Evolutionary conservation across 2,113 vertebrate species (phyloP).

Genomic region (Campylorhamphus procurvoides): DNA sequence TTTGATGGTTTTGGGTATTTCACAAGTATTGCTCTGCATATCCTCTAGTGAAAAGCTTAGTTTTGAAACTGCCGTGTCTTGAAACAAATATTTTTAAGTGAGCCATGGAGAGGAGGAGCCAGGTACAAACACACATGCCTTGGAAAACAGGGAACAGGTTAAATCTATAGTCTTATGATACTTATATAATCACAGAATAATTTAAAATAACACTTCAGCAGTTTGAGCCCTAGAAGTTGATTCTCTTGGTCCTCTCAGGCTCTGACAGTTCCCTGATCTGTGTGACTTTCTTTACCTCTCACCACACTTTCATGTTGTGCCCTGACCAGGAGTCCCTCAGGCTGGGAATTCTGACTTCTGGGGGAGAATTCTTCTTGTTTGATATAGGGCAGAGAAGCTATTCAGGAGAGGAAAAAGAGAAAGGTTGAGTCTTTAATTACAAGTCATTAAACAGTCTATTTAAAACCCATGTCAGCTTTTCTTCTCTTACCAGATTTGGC

Average conservation of each 20-base stretch:
- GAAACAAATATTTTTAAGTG: not conserved
- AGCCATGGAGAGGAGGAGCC: not conserved
- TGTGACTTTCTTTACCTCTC: conserved; percentile 76
- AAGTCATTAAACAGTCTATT: not conserved
- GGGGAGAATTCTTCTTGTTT: conserved; percentile 92
- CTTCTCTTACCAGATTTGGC: conserved; percentile 87
- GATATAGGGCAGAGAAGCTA: conserved; percentile 81
- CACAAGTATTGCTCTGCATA: not conserved
- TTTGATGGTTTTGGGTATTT: not conserved
- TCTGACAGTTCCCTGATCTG: not conserved
- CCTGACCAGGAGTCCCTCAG: conserved; percentile 85
- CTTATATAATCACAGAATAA: not conserved
- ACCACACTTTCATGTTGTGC: conserved; percentile 89
- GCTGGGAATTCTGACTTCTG: conserved; percentile 82
- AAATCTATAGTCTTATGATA: not conserved
- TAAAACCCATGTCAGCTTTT: not conserved
- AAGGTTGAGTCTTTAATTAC: not conserved
- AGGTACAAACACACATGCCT: not conserved
- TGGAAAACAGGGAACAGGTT: not conserved
- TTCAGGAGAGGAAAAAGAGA: not conserved
- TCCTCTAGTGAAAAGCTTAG: not conserved
- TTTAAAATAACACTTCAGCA: not conserved
- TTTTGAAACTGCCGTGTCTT: not conserved
- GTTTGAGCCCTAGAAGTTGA: not conserved
- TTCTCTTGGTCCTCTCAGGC: not conserved